These are phyloP conservation scores for Neogobius melanostomus DNA, from an alignment of 2,113 vertebrate genomes.

Conservation along the genomic window DNA sequence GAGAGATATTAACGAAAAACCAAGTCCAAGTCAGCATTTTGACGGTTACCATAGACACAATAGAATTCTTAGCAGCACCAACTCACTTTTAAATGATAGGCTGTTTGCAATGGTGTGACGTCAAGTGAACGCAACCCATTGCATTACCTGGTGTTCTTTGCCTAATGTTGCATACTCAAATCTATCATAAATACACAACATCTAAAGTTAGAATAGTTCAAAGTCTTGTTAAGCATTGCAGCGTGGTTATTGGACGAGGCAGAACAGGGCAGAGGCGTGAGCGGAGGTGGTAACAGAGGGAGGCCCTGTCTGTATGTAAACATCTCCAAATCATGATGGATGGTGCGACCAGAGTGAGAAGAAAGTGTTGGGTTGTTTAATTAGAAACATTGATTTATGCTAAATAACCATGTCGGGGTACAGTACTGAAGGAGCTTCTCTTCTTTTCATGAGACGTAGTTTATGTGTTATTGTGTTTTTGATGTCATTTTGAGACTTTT, in stretches of 20 bases:
- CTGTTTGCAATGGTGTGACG: too few species aligned
- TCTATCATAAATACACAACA: too few species aligned
- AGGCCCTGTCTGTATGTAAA: background rate
- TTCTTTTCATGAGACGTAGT: background rate
- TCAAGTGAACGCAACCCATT: too few species aligned
- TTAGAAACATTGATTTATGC: constrained; percentile 5
- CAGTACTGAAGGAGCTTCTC: background rate
- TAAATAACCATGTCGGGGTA: background rate
- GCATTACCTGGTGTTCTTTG: too few species aligned
- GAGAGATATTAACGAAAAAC: too few species aligned
- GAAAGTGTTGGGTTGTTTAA: background rate
- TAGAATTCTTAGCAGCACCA: too few species aligned
- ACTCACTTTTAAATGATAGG: too few species aligned
- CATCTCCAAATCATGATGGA: constrained; percentile 2
- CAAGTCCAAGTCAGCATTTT: too few species aligned
- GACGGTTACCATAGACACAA: too few species aligned
- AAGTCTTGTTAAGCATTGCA: background rate
- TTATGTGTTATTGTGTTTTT: background rate
- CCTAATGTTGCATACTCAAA: too few species aligned
- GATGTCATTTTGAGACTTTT: too few species aligned
- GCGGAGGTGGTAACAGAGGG: background rate
- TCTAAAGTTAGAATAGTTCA: too few species aligned
- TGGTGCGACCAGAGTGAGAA: background rate
- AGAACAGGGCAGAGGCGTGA: background rate
- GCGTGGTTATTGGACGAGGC: background rate